Base-by-base conservation (phyloP, 2,113 vertebrate species). In the Sylvietta virens region DNA sequence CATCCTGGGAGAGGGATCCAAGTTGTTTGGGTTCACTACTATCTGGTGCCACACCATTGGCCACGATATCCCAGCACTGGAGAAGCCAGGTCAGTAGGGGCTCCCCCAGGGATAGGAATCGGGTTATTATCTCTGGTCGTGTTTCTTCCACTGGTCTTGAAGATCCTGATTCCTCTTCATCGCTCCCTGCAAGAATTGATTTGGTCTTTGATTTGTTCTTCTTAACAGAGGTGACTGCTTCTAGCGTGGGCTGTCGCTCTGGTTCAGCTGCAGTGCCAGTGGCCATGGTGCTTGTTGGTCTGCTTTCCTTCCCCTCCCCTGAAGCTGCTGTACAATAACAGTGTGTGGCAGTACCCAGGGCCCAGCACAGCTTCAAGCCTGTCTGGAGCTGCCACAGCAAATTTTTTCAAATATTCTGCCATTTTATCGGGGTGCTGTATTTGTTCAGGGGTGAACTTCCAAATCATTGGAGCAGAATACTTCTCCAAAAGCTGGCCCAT, bases 201-300 rank as follows among this genome's bases (percentile, higher is more conserved):
- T 58, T 21, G 2, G 44, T 66, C 44, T 66, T 58, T 26, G 26
- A 31, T 66, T 66, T 82, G 26, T 20, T 39, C 28, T 47, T 30
- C 44, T 57, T 48, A 14, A 35, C 61, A 50, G 31, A 7, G 37
- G 20, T 0, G 0, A 42, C 31, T n/a, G 30, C 24, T 57, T 2
- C 26, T 24, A 10, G 4, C 0, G 0, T 26, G 51, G 30, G 35
- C 11, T 17, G 26, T 57, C 6, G 3, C 44, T 76, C 51, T 26
- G 13, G 26, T 58, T 50, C 26, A 48, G 7, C 70, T 42, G 42
- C 30, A 57, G 30, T 31, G 42, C 35, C 10, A 35, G 31, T 35
- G 44, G 44, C 35, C 26, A 17, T 13, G 13, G 35, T 86, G 6
- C 31, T 40, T 57, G 26, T 35, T 15, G 5, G 10, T 57, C 44